Percentiles rank a stretch among this genome's conserved stretches.
phyloP scores from a whole-genome alignment of 2,888 invertebrate species.

The Euplexia lucipara region DNA sequence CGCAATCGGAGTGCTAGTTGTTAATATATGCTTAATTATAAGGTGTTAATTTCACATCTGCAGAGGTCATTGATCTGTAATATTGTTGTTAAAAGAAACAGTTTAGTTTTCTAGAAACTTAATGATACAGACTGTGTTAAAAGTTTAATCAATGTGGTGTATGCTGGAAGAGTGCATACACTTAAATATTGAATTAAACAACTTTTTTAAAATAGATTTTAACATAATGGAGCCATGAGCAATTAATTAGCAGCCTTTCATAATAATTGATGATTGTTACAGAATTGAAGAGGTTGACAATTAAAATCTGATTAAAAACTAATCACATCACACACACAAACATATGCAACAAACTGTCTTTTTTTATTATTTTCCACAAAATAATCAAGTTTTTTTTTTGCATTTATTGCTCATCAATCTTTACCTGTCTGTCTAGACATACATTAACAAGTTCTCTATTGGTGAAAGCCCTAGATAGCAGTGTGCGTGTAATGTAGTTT shows the following conservation, averaged over 20 bases:
- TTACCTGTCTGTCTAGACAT: no score
- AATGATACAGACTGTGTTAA: neutral
- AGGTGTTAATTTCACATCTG: no score
- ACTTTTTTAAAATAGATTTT: neutral
- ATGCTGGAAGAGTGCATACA: neutral
- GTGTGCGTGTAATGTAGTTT: no score
- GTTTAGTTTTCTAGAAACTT: no score
- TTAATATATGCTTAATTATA: no score
- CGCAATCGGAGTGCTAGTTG: no score
- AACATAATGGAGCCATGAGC: neutral
- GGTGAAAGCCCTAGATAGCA: no score
- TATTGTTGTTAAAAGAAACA: no score
- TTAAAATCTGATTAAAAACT: conserved; percentile 4
- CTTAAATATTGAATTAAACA: neutral
- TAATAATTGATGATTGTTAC: conserved; percentile 6
- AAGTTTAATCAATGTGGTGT: neutral
- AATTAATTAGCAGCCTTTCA: neutral
- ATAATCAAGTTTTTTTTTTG: no score
- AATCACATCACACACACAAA: neutral
- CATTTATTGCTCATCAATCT: no score
- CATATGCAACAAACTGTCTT: neutral
- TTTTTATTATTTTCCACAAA: neutral
- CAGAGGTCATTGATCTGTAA: no score
- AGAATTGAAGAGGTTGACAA: neutral
- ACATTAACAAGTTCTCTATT: no score